Evolutionary conservation across 1,140 invertebrate species (phyloP).

Genomic region (Paraescarpia echinospica): DNA sequence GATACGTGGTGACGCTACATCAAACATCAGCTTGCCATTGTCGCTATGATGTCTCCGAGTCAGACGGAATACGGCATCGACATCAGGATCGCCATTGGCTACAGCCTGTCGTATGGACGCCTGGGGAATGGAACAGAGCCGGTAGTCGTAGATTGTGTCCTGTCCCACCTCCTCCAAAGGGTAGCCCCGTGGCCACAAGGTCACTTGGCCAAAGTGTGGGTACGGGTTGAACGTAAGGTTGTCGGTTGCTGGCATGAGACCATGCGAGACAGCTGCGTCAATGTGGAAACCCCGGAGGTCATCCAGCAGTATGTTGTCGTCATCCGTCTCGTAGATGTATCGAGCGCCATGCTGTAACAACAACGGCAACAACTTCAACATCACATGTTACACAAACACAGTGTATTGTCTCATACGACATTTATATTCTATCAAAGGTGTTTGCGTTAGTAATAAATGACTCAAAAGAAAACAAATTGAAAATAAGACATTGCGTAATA

Average conservation of each 20-base stretch:
- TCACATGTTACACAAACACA: not conserved
- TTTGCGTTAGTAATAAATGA: no score
- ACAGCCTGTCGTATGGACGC: slow-evolving; percentile 50
- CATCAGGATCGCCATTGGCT: slow-evolving; percentile 52
- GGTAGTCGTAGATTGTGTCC: slow-evolving; percentile 19
- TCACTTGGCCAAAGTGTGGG: slow-evolving; percentile 45
- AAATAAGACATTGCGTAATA: no score
- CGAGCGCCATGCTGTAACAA: slow-evolving; percentile 41
- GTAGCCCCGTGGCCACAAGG: slow-evolving; percentile 51
- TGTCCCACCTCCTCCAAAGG: slow-evolving; percentile 41
- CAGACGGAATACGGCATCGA: slow-evolving; percentile 52
- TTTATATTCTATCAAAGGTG: no score
- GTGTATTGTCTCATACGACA: no score
- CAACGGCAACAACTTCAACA: not conserved
- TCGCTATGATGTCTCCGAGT: slow-evolving; percentile 34
- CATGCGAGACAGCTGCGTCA: slow-evolving; percentile 15
- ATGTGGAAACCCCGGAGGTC: slow-evolving; percentile 28
- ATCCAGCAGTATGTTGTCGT: slow-evolving; percentile 47
- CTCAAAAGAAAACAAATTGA: no score
- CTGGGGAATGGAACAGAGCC: slow-evolving; percentile 19
- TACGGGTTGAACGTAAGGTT: slow-evolving; percentile 44
- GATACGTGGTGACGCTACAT: slow-evolving; percentile 35
- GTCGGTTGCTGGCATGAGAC: slow-evolving; percentile 25
- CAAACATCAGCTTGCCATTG: slow-evolving; percentile 38
- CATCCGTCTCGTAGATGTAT: slow-evolving; percentile 54